Evolutionary conservation across 1,140 invertebrate species (phyloP).

Genomic region (Zaprionus capensis): DNA sequence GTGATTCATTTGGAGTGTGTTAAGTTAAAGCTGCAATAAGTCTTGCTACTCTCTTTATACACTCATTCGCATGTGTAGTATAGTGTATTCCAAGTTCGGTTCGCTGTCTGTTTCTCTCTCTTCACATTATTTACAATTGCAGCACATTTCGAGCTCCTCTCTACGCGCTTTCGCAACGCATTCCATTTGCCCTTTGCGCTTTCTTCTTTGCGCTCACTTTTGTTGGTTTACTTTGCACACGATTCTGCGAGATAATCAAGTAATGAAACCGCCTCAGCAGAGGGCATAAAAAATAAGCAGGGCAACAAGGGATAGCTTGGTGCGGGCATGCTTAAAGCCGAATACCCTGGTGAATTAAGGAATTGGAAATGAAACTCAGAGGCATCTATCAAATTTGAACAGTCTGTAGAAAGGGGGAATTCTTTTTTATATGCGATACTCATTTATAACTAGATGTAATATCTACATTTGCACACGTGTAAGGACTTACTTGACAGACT

Average conservation of each 20-base stretch:
- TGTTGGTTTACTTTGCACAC: slow-evolving; percentile 22
- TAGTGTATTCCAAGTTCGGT: not conserved
- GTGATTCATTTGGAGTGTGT: not conserved
- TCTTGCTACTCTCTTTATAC: not conserved
- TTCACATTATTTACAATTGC: slow-evolving; percentile 48
- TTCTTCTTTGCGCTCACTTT: slow-evolving; percentile 31
- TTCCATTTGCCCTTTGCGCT: slow-evolving; percentile 39
- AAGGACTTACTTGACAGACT: no score
- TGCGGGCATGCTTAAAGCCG: not conserved
- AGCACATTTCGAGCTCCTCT: slow-evolving; percentile 33
- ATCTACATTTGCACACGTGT: no score
- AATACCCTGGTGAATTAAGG: not conserved
- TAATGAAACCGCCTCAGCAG: slow-evolving; percentile 56
- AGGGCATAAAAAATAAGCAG: slow-evolving; percentile 26
- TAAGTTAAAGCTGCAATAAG: not conserved
- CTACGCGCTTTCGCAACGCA: slow-evolving; percentile 40
- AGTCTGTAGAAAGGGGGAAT: not conserved
- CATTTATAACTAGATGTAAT: no score
- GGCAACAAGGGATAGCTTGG: not conserved
- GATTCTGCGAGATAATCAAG: slow-evolving; percentile 59
- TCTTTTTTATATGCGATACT: no score
- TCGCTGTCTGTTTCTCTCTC: not conserved
- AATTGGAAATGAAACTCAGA: not conserved
- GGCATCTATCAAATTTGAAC: not conserved
- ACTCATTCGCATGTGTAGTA: not conserved